phyloP scores from a whole-genome alignment of 2,888 invertebrate species.

The Ganaspis brasiliensis region DNA sequence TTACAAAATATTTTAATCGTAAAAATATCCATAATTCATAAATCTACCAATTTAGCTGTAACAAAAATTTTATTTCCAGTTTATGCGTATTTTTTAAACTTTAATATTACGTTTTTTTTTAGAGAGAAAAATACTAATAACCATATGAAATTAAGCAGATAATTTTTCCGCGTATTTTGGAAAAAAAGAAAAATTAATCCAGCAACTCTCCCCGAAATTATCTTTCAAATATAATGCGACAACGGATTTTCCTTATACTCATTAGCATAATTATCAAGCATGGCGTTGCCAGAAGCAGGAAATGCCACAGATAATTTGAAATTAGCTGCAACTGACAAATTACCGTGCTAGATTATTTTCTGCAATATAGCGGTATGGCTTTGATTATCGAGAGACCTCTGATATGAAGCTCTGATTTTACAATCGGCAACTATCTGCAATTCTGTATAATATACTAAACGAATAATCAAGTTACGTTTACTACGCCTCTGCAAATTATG shows the following conservation, averaged over 20 bases:
- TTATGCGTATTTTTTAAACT: neutral
- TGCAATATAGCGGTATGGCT: neutral
- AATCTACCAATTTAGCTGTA: no score
- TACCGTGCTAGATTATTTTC: neutral
- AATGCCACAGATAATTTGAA: conserved; percentile 6
- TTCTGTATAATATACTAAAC: no score
- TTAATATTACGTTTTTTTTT: no score
- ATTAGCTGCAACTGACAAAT: conserved; percentile 18
- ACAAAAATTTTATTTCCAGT: no score
- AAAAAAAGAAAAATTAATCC: neutral
- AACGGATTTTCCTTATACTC: neutral
- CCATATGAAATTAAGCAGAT: no score
- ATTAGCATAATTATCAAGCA: neutral
- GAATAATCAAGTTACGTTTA: no score
- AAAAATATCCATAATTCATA: no score
- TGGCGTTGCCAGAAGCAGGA: neutral
- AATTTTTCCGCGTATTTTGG: neutral
- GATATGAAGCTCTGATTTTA: neutral
- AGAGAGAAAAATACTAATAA: no score
- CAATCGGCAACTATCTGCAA: neutral
- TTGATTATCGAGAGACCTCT: conserved; percentile 13
- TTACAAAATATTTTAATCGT: no score
- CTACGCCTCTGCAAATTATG: no score
- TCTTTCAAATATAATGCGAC: neutral
- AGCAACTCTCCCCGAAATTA: neutral